phyloP scores from a whole-genome alignment of 1,140 invertebrate species.

The Pogonomyrmex californicus region DNA sequence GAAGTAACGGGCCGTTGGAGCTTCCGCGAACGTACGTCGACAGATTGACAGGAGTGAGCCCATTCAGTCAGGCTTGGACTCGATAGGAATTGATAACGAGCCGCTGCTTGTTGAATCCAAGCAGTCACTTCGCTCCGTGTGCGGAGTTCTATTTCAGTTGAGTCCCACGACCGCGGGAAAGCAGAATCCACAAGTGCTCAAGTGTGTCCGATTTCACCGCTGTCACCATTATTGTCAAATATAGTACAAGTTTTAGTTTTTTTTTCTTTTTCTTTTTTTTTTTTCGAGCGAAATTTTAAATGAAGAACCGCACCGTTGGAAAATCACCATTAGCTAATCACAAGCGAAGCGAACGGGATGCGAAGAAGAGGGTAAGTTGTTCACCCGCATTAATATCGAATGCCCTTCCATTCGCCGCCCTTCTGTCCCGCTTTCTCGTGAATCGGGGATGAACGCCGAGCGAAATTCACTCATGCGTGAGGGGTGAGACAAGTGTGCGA shows the following conservation, averaged over 20 bases:
- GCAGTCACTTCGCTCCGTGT: constrained; percentile 26
- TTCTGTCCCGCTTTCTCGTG: background rate
- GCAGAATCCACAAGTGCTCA: constrained; percentile 1
- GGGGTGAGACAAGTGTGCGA: constrained; percentile 57
- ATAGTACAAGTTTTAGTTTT: background rate
- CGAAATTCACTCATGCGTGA: constrained; percentile 64
- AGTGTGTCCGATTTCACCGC: constrained; percentile 8
- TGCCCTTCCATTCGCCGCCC: background rate
- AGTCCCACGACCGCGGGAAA: constrained; percentile 14
- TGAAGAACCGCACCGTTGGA: background rate
- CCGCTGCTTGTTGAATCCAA: constrained; percentile 44
- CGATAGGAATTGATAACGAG: constrained; percentile 55
- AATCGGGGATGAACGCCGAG: constrained; percentile 16
- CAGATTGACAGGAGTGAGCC: constrained; percentile 52
- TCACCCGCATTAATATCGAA: background rate
- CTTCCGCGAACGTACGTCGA: constrained; percentile 22
- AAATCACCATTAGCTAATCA: constrained; percentile 26
- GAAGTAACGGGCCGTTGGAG: background rate
- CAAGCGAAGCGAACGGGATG: background rate
- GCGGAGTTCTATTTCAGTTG: constrained; percentile 19
- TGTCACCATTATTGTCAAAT: background rate
- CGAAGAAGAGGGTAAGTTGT: background rate
- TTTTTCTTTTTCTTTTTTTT: background rate
- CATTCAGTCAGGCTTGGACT: constrained; percentile 53
- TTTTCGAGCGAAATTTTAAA: constrained; percentile 11